Base-by-base conservation (phyloP, 1,140 invertebrate genomes). In the Solenopsis invicta region DNA sequence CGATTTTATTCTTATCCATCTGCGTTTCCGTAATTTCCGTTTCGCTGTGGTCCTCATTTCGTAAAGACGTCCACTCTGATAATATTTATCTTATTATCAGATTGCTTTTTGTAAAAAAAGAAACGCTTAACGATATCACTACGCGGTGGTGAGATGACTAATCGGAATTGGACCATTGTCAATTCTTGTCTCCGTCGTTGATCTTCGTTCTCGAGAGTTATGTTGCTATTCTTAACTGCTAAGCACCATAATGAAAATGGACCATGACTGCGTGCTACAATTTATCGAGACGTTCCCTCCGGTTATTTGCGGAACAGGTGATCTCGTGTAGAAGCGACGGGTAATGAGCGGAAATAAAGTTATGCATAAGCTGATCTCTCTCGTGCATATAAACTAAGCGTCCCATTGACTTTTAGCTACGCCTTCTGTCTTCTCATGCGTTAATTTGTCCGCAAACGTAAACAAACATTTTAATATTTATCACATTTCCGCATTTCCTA, bases 221-320 rank as follows among this genome's bases (percentile, higher is more conserved):
- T 45, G 80, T 41, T 62, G 80, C 54, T 75, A 74, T 84, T 84
- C 41, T 84, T 84, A 84, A 81, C 50, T 54, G 34, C 52, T 54
- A 75, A 81, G 62, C 48, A 21, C 61, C n/a, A 56, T 71, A 48
- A 74, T 48, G 54, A 74, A 84, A 84, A 56, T 75, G 67, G 54
- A 84, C 41, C 69, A 45, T 10, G 29, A 48, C 16, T 71, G 45
- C 48, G 16, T 5, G 24, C 21, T 66, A 59, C 66, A 69, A 81
- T 75, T 82, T 74, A 82, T 74, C 41, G 69, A 61, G 80, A 75
- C 54, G 24, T 50, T 75, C n/a, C 5, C 41, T 34, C 34, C 54
- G 69, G 41, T 82, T 82, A 82, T 82, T 82, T 74, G 41, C 13
- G 54, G 41, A 61, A 45, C 13, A 29, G 41, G 21, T 34, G 48